Evolutionary conservation across 2,113 vertebrate genomes (phyloP), one percentile per base, ranked within the genome.

Genomic region (Oryzias celebensis): DNA sequence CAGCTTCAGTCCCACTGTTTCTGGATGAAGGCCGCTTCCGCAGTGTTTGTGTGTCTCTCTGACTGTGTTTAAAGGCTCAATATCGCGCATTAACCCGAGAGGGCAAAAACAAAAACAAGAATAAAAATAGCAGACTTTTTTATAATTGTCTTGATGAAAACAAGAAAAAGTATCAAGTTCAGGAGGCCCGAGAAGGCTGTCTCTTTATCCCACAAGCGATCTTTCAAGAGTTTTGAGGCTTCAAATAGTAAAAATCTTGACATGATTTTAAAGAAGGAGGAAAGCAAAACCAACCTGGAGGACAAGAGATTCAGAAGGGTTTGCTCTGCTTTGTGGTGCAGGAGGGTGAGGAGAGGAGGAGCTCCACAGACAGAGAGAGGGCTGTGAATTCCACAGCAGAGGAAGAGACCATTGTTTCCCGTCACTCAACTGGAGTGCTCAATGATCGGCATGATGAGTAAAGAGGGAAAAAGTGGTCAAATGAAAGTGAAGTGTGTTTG

Each of bases 231-330:
- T 47, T 56, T 62, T 53, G 51, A 4, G 15, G n/a, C 71, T 81
- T 83, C 73, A 78, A 81, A 75, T 20, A 75, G 57, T 62, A 17
- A n/a, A 71, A 78, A 71, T 73, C 60, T 56, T 69, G 55, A 75
- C 42, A 10, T 42, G 65, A 66, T 62, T 62, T 55, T 52, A 59
- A 57, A 62, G 22, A 45, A 54, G 58, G 57, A 47, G 44, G 70
- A 59, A 72, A 61, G 41, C 62, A 66, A 78, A 77, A 87, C 83
- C 82, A 79, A 85, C 82, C 80, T 73, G 81, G 76, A 78, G 68
- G 62, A 81, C 85, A 78, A 77, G 65, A 83, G 70, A 87, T 80
- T 81, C 82, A 81, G 81, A 80, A 85, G 87, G 85, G 83, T 78
- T 88, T 87, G 86, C 82, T 73, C 77, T 22, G 26, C 26, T 4